These are phyloP conservation scores for Chascanopsetta lugubris DNA, from an alignment of 2,113 vertebrate species.

Conservation along the genomic window DNA sequence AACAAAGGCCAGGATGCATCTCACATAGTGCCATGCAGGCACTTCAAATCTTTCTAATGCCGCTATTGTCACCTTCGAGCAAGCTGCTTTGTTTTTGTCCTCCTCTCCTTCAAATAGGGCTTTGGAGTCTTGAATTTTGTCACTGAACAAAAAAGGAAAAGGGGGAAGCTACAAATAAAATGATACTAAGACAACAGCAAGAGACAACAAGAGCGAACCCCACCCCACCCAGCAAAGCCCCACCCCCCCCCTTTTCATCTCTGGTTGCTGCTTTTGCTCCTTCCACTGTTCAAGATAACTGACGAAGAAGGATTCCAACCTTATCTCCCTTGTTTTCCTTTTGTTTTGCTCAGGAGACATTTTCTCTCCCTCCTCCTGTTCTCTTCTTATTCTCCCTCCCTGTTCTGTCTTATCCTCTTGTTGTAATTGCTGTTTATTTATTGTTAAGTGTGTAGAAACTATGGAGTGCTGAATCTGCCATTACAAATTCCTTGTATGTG, in stretches of 20 bases:
- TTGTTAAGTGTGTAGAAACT: too few species aligned
- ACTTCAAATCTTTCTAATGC: slow-evolving; percentile 36
- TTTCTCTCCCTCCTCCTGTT: slow-evolving; percentile 36
- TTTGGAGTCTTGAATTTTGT: slow-evolving; percentile 36
- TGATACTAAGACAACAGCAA: slow-evolving; percentile 41
- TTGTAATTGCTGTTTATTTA: slow-evolving; percentile 52
- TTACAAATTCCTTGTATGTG: too few species aligned
- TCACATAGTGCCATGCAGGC: slow-evolving; percentile 35
- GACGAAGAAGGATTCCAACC: slow-evolving; percentile 24
- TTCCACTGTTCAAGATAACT: slow-evolving; percentile 46
- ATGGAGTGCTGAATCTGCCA: too few species aligned
- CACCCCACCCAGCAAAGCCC: not conserved
- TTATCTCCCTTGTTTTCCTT: slow-evolving; percentile 74
- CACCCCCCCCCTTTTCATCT: not conserved
- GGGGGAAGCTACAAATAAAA: too few species aligned
- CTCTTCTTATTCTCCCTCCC: slow-evolving; percentile 34
- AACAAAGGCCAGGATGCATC: slow-evolving; percentile 35
- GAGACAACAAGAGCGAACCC: slow-evolving; percentile 30
- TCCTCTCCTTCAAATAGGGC: slow-evolving; percentile 60
- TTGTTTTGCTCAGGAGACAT: slow-evolving; percentile 72
- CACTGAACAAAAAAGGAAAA: slow-evolving; percentile 31
- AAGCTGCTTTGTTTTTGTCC: slow-evolving; percentile 34
- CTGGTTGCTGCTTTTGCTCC: slow-evolving; percentile 26
- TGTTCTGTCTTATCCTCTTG: slow-evolving; percentile 35
- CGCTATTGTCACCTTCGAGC: not conserved